These are phyloP conservation scores for Noctua comes DNA, from an alignment of 2,888 invertebrate genomes.

Conservation along the genomic window DNA sequence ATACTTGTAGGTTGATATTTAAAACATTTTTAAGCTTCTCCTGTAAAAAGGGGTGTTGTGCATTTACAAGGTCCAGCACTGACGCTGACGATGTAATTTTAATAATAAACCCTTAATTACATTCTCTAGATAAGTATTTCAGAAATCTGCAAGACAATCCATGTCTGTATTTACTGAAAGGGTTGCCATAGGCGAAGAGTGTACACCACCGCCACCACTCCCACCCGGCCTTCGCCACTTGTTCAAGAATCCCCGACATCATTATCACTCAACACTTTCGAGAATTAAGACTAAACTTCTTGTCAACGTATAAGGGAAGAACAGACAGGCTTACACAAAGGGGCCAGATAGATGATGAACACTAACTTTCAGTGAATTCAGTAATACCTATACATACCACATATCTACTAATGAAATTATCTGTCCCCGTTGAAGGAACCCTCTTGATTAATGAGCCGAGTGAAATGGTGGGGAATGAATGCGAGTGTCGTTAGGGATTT, in stretches of 20 bases:
- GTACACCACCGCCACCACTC: no score
- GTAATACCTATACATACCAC: constrained; percentile 71
- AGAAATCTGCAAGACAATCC: not conserved
- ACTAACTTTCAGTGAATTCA: constrained; percentile 75
- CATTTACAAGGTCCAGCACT: not conserved
- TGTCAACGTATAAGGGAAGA: constrained; percentile 67
- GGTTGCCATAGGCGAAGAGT: not conserved
- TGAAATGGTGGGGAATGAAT: constrained; percentile 80
- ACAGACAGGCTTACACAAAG: constrained; percentile 80
- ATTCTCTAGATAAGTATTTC: not conserved
- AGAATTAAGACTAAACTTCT: constrained; percentile 59
- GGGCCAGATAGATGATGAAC: constrained; percentile 87
- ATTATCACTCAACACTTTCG: constrained; percentile 37
- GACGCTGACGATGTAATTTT: not conserved
- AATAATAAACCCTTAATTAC: not conserved
- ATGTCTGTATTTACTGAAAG: not conserved
- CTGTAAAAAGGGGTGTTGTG: not conserved
- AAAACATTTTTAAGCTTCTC: not conserved
- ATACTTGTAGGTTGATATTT: not conserved
- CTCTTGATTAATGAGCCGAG: constrained; percentile 80
- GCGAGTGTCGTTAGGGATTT: constrained; percentile 76
- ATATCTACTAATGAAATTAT: constrained; percentile 85
- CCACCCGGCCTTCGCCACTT: no score
- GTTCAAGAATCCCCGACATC: not conserved
- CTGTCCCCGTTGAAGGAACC: constrained; percentile 77